Percentiles rank a stretch among this genome's conserved stretches.
Evolutionary conservation across 2,888 invertebrate genomes (phyloP).

Genomic region (Cerceris rybyensis): DNA sequence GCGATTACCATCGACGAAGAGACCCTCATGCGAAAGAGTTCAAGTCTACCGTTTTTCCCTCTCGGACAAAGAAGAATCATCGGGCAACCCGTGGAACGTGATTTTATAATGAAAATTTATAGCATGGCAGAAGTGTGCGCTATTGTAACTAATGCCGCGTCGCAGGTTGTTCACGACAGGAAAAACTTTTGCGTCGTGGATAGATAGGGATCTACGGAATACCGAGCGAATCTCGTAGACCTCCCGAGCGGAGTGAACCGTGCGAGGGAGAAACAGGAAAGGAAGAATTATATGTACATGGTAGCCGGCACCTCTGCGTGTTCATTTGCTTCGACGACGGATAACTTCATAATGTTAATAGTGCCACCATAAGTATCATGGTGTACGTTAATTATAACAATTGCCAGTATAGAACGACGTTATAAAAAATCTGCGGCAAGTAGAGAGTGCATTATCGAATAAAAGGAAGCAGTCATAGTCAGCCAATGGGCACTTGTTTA

Average conservation of each 20-base stretch:
- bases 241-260: conserved; percentile 4
- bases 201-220: conserved; percentile 45
- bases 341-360: conserved; percentile 38
- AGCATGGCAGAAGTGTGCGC: conserved; percentile 9
- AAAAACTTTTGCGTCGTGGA: conserved; percentile 29
- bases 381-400: conserved; percentile 28
- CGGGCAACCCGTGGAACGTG: conserved; percentile 22
- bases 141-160: conserved; percentile 42
- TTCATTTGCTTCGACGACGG: neutral
- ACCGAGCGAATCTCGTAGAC: conserved; percentile 23
- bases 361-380: neutral
- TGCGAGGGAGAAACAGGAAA: conserved; percentile 2
- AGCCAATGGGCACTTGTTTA: conserved; percentile 6
- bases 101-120: conserved; percentile 56
- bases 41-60: neutral
- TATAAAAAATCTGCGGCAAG: neutral
- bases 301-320: conserved; percentile 16
- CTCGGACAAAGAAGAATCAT: conserved; percentile 21
- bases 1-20: no score
- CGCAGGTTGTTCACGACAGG: conserved; percentile 13
- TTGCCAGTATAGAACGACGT: neutral
- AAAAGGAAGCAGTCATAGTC: conserved; percentile 2
- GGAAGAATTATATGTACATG: conserved; percentile 22
- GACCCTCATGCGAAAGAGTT: no score
- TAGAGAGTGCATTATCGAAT: conserved; percentile 13